phyloP scores from a whole-genome alignment of 1,140 invertebrate genomes.

The Drosophila grimshawi region DNA sequence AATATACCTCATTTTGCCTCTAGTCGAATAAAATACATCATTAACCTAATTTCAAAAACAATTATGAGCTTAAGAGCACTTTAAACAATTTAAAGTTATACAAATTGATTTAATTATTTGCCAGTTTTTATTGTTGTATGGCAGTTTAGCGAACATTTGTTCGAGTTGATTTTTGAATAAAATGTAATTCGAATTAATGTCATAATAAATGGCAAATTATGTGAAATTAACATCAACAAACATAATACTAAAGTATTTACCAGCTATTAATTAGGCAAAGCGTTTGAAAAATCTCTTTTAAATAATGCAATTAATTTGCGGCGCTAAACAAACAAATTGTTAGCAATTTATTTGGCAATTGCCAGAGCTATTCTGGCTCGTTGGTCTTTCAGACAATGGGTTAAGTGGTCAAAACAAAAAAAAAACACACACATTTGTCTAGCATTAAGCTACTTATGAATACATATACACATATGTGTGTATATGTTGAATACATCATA shows the following conservation, averaged over 20 bases:
- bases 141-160: not conserved
- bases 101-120: too few relatives aligned
- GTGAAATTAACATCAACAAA: not conserved
- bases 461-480: slow-evolving; percentile 1
- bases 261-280: slow-evolving; percentile 21
- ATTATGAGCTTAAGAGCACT: too few relatives aligned
- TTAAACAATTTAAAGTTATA: too few relatives aligned
- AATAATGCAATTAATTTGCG: slow-evolving; percentile 75
- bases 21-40: too few relatives aligned
- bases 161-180: not conserved
- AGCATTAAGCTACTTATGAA: not conserved
- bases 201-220: slow-evolving; percentile 1
- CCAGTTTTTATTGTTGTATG: not conserved
- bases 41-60: too few relatives aligned
- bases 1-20: too few relatives aligned
- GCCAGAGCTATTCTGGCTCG: slow-evolving; percentile 7
- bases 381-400: not conserved
- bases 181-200: not conserved
- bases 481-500: too few relatives aligned
- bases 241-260: not conserved
- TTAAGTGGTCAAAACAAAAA: slow-evolving; percentile 27
- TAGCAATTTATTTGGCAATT: slow-evolving; percentile 49
- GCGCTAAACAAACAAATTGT: slow-evolving; percentile 51
- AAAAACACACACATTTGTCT: not conserved
- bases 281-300: slow-evolving; percentile 45